phyloP scores from a whole-genome alignment of 23 tunicate genomes.

The Botrylloides violaceus region DNA sequence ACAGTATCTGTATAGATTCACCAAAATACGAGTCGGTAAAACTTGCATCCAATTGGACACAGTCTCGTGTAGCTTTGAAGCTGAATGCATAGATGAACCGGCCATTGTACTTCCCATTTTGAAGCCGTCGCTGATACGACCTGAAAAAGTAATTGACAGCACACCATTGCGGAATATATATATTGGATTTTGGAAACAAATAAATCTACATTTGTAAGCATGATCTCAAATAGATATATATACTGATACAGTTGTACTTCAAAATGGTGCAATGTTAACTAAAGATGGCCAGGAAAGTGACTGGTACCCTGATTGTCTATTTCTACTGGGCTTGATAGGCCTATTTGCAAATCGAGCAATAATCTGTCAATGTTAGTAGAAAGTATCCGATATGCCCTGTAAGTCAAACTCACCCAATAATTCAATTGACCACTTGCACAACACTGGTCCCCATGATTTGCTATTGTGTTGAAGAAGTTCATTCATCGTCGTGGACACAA shows the following conservation, averaged over 20 bases:
- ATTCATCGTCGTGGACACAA: constrained; percentile 49
- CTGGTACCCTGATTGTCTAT: no score
- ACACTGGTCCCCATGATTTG: constrained; percentile 70
- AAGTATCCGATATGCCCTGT: neutral
- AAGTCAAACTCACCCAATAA: constrained; percentile 51
- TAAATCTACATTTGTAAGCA: no score
- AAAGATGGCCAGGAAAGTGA: no score
- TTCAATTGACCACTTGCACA: constrained; percentile 78
- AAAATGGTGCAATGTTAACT: no score
- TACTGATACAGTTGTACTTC: no score
- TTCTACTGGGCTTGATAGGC: neutral
- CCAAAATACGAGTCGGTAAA: constrained; percentile 59
- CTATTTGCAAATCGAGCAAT: neutral
- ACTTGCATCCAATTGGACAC: constrained; percentile 51
- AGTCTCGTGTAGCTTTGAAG: constrained; percentile 21
- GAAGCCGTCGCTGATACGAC: constrained; percentile 67
- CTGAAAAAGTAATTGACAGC: no score
- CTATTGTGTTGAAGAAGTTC: constrained; percentile 52
- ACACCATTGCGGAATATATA: no score
- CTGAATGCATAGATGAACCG: constrained; percentile 6
- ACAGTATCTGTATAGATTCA: constrained; percentile 54
- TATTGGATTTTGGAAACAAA: no score
- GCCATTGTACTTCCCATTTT: constrained; percentile 49
- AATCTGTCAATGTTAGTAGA: neutral
- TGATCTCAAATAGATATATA: no score